Percentiles rank a stretch among this genome's conserved stretches.
Evolutionary conservation across 2,797 vertebrate species (phyloP).

Genomic region (Macropodus opercularis): DNA sequence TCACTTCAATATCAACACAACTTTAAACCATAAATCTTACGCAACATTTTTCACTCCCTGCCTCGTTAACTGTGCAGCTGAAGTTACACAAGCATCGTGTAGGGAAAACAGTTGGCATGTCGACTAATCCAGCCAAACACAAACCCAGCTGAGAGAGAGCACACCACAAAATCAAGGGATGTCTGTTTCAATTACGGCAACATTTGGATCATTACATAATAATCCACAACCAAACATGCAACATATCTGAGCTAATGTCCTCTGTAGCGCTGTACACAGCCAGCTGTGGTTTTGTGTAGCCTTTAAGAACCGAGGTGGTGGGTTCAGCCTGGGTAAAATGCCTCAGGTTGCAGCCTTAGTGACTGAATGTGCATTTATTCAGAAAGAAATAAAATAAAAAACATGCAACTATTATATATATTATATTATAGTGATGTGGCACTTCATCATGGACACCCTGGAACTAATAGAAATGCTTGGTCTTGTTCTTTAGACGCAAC

Average conservation of each 20-base stretch:
- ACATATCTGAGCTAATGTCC: constrained; percentile 66
- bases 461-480: background rate
- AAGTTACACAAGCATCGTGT: constrained; percentile 75
- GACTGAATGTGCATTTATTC: background rate
- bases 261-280: constrained; percentile 41
- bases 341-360: background rate
- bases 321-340: constrained; percentile 6
- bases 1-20: constrained; percentile 63
- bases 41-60: constrained; percentile 62
- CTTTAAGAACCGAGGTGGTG: constrained; percentile 18
- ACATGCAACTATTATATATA: too few relatives aligned
- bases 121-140: constrained; percentile 74
- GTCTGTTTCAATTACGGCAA: constrained; percentile 77
- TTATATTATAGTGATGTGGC: too few relatives aligned
- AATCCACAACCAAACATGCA: constrained; percentile 61
- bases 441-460: too few relatives aligned
- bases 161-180: constrained; percentile 63
- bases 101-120: constrained; percentile 74
- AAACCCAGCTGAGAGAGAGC: constrained; percentile 50
- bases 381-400: background rate
- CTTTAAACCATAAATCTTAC: constrained; percentile 74
- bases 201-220: constrained; percentile 77
- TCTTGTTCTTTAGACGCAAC: background rate
- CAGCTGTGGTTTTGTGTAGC: constrained; percentile 47
- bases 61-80: constrained; percentile 57